A percentile compares a stretch with the other conserved stretches of the same genome.
Evolutionary conservation across 2,797 vertebrate genomes (phyloP).

Genomic region (Xenentodon cancila): DNA sequence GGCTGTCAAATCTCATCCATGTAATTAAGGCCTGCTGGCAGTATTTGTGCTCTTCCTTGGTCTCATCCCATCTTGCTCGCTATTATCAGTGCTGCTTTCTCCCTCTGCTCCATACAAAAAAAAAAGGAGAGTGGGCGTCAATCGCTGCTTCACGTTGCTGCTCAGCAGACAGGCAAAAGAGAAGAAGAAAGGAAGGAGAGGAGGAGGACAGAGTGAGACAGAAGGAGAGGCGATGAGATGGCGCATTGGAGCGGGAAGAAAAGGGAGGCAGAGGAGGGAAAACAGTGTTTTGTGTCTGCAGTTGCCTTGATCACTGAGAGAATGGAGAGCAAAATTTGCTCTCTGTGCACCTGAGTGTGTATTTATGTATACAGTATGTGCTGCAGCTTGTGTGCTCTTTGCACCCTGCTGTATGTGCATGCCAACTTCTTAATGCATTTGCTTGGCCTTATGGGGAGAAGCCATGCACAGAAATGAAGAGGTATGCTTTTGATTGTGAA

Average conservation of each 20-base stretch:
- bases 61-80: slow-evolving; percentile 27
- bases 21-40: slow-evolving; percentile 52
- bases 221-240: slow-evolving; percentile 3
- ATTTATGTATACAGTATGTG: slow-evolving; percentile 6
- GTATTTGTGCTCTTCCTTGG: slow-evolving; percentile 33
- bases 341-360: slow-evolving; percentile 12
- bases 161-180: slow-evolving; percentile 59
- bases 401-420: background rate
- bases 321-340: slow-evolving; percentile 48
- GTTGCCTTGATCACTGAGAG: slow-evolving; percentile 52
- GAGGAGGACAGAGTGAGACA: slow-evolving; percentile 13
- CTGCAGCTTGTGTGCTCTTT: background rate
- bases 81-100: slow-evolving; percentile 20
- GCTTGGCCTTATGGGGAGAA: slow-evolving; percentile 15
- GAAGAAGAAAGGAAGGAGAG: slow-evolving; percentile 30
- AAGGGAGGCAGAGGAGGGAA: slow-evolving; percentile 13
- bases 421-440: slow-evolving; percentile 7
- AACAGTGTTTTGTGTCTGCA: slow-evolving; percentile 44
- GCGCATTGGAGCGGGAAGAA: background rate
- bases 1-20: slow-evolving; percentile 33
- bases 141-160: slow-evolving; percentile 49
- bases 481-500: slow-evolving; percentile 34
- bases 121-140: slow-evolving; percentile 43
- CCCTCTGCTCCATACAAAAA: slow-evolving; percentile 39
- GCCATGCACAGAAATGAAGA: slow-evolving; percentile 16